phyloP scores from a whole-genome alignment of 1,140 invertebrate species.

The Trichoplusia ni region DNA sequence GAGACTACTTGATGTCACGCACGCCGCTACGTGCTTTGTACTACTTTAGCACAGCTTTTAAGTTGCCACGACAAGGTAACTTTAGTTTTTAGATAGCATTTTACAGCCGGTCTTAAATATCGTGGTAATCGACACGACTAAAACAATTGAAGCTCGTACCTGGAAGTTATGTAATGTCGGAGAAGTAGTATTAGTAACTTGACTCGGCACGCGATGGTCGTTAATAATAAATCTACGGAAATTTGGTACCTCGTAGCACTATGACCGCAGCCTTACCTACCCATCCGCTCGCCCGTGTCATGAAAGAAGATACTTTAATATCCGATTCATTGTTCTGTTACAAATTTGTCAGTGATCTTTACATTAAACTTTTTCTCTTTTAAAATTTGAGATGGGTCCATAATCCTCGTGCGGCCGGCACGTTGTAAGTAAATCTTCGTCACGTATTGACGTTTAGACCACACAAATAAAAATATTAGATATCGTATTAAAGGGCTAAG shows the following conservation, averaged over 20 bases:
- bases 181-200: background rate
- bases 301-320: conserved; percentile 80
- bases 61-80: conserved; percentile 19
- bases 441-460: conserved; percentile 56
- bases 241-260: conserved; percentile 20
- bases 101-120: conserved; percentile 7
- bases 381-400: conserved; percentile 74
- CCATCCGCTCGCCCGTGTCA: conserved; percentile 76
- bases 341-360: conserved; percentile 81
- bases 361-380: conserved; percentile 79
- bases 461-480: conserved; percentile 71
- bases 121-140: conserved; percentile 14
- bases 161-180: no score
- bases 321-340: conserved; percentile 81
- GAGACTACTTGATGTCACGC: conserved; percentile 67
- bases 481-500: conserved; percentile 50
- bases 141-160: conserved; percentile 1
- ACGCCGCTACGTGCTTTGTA: conserved; percentile 40
- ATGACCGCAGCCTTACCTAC: conserved; percentile 52
- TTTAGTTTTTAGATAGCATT: conserved; percentile 16
- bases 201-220: background rate
- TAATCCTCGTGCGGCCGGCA: conserved; percentile 66
- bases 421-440: conserved; percentile 70
- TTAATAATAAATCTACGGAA: background rate
- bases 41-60: conserved; percentile 33